phyloP scores from a whole-genome alignment of 1,140 invertebrate species.

The Ceratoteleas bidentatus region DNA sequence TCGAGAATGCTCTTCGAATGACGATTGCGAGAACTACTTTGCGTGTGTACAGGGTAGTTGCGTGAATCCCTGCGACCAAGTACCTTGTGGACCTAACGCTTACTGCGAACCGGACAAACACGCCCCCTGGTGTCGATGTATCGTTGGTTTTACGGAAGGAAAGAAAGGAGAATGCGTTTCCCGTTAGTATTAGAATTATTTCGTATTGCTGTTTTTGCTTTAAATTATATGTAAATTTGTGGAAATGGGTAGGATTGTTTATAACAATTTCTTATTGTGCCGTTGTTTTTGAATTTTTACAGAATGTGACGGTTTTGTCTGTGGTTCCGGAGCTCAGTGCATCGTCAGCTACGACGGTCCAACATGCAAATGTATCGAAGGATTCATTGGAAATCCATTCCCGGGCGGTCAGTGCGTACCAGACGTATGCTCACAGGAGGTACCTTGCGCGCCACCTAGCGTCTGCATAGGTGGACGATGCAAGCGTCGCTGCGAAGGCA shows the following conservation, averaged over 20 bases:
- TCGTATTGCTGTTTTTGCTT: background rate
- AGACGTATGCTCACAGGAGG: conserved; percentile 88
- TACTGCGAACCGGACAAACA: conserved; percentile 94
- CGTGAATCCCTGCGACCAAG: conserved; percentile 89
- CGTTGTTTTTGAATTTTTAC: conserved; percentile 3
- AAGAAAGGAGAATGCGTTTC: conserved; percentile 90
- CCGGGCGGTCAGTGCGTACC: conserved; percentile 91
- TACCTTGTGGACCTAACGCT: conserved; percentile 91
- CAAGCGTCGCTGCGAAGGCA: conserved; percentile 91
- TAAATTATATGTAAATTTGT: too few relatives aligned
- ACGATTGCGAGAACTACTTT: conserved; percentile 90
- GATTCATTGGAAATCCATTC: conserved; percentile 94
- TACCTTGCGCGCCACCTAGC: conserved; percentile 89
- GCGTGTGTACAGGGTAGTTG: conserved; percentile 89
- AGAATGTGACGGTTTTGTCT: conserved; percentile 91
- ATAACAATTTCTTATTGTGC: background rate
- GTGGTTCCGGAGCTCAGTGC: conserved; percentile 91
- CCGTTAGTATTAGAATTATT: conserved; percentile 80
- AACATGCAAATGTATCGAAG: conserved; percentile 92
- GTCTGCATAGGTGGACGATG: conserved; percentile 92
- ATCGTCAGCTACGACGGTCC: conserved; percentile 92
- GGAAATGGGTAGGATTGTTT: too few relatives aligned
- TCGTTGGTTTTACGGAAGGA: conserved; percentile 89
- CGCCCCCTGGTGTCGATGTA: conserved; percentile 92
- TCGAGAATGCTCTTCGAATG: conserved; percentile 86